These are phyloP conservation scores for Dromiciops gliroides DNA, from an alignment of 2,113 vertebrate species.

Conservation along the genomic window DNA sequence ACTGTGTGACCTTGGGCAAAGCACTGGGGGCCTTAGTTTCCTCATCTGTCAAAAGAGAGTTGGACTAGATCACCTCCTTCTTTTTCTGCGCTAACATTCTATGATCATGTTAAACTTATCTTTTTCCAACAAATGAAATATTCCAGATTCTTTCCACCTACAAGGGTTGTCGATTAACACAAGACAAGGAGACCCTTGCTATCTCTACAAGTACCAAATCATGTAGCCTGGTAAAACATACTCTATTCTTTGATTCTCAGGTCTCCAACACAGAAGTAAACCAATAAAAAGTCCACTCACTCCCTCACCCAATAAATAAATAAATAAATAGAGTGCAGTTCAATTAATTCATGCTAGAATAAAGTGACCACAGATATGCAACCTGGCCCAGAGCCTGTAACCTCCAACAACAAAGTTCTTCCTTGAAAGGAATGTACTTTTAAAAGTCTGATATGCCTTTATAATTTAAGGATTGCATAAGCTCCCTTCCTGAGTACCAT, in stretches of 20 bases:
- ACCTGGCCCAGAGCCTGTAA: slow-evolving; percentile 26
- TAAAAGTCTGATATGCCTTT: slow-evolving; percentile 19
- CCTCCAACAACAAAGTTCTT: slow-evolving; percentile 42
- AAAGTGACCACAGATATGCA: slow-evolving; percentile 28
- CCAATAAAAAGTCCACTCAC: not conserved
- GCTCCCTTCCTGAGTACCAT: not conserved
- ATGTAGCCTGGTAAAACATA: not conserved
- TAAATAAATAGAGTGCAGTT: not conserved
- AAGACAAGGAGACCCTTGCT: slow-evolving; percentile 17
- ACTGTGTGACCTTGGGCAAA: not conserved
- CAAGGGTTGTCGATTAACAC: slow-evolving; percentile 18
- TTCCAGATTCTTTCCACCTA: not conserved
- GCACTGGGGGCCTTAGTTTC: not conserved
- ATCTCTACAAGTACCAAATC: slow-evolving; percentile 18
- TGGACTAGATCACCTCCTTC: not conserved
- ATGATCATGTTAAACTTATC: not conserved
- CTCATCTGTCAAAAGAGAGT: not conserved
- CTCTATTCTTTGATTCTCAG: not conserved
- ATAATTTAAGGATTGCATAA: slow-evolving; percentile 13
- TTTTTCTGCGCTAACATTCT: not conserved
- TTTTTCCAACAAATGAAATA: slow-evolving; percentile 1
- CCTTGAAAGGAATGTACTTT: slow-evolving; percentile 42
- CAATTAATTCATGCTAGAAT: not conserved
- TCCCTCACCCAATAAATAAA: not conserved
- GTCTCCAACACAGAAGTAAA: not conserved